Evolutionary conservation across 2,888 invertebrate genomes (phyloP).

Genomic region (Frankliniella fusca): DNA sequence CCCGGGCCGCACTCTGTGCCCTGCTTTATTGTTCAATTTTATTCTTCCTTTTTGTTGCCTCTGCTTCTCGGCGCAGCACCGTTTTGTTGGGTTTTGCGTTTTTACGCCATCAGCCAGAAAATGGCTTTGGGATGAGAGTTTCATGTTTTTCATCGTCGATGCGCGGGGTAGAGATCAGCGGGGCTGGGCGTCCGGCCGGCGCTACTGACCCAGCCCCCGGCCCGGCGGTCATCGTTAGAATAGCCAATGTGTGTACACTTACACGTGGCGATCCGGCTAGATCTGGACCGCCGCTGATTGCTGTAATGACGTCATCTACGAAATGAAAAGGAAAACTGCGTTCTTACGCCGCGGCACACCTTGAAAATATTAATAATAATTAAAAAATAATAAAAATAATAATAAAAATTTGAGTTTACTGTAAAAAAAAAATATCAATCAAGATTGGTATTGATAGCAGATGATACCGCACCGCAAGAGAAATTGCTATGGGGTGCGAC

Average conservation of each 20-base stretch:
- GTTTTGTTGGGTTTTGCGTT: not conserved
- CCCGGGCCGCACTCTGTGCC: not conserved
- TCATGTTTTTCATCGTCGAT: not conserved
- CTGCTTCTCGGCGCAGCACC: not conserved
- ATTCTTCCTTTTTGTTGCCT: not conserved
- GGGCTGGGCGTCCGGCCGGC: not conserved
- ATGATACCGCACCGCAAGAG: too few relatives aligned
- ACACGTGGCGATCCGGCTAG: not conserved
- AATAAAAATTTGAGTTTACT: too few relatives aligned
- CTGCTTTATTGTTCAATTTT: not conserved
- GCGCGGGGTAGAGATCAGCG: not conserved
- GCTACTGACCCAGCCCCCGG: not conserved
- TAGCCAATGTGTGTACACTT: too few relatives aligned
- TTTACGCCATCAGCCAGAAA: not conserved
- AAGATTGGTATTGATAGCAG: too few relatives aligned
- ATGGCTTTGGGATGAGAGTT: conserved; percentile 2
- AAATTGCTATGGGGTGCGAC: too few relatives aligned
- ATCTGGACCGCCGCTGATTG: not conserved
- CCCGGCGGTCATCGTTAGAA: not conserved
- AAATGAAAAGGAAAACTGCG: too few relatives aligned
- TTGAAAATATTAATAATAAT: too few relatives aligned
- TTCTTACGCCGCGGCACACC: too few relatives aligned
- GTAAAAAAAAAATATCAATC: too few relatives aligned
- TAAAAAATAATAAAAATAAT: too few relatives aligned
- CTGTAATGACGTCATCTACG: too few relatives aligned